phyloP scores from a whole-genome alignment of 2,113 vertebrate species.

The Parus major region DNA sequence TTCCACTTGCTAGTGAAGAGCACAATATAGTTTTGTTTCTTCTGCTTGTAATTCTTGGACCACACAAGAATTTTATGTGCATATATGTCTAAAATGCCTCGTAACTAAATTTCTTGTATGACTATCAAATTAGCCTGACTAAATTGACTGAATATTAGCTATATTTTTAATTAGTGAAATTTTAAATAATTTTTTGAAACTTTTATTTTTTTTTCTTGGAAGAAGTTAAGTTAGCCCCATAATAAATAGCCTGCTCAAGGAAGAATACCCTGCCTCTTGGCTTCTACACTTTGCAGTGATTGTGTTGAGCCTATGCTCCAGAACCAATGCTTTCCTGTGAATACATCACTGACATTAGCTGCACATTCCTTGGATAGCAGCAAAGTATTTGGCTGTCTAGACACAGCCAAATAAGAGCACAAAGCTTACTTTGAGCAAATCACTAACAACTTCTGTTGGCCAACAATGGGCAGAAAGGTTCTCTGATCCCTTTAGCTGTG shows the following conservation, averaged over 20 bases:
- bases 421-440: conserved; percentile 65
- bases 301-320: conserved; percentile 25
- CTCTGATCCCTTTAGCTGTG: conserved; percentile 16
- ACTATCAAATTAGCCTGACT: neutral
- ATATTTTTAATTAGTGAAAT: neutral
- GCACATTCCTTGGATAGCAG: conserved; percentile 68
- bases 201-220: neutral
- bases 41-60: neutral
- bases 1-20: neutral
- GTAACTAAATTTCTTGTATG: neutral
- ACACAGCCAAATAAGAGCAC: conserved; percentile 72
- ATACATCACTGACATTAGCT: conserved; percentile 52
- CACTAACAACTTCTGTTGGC: conserved; percentile 59
- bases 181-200: neutral
- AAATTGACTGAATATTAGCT: neutral
- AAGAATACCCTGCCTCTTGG: neutral
- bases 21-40: neutral
- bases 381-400: conserved; percentile 64
- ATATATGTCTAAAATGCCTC: neutral
- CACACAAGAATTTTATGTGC: neutral
- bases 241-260: neutral
- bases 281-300: neutral
- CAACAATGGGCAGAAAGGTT: conserved; percentile 48
- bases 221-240: neutral
- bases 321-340: conserved; percentile 40